Percentiles rank a stretch among this genome's conserved stretches.
Evolutionary conservation across 2,888 invertebrate species (phyloP).

Genomic region (Lasioglossum vierecki): DNA sequence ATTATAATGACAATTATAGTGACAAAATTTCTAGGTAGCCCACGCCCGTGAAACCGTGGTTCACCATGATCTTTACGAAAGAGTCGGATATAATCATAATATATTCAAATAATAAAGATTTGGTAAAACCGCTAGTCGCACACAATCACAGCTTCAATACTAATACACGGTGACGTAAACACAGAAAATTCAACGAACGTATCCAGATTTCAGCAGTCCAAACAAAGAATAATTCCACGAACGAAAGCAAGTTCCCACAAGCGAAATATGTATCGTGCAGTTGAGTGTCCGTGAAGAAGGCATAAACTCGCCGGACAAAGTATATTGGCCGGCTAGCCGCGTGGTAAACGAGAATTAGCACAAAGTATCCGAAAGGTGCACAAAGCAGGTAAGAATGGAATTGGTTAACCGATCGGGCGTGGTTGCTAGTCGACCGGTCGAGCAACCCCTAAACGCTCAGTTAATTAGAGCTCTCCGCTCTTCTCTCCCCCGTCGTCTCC

Average conservation of each 20-base stretch:
- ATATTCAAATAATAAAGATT: too few relatives aligned
- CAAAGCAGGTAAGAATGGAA: constrained; percentile 65
- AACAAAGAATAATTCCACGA: background rate
- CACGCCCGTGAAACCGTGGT: too few relatives aligned
- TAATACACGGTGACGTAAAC: too few relatives aligned
- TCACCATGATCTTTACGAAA: too few relatives aligned
- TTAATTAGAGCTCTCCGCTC: constrained; percentile 79
- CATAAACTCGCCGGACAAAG: background rate
- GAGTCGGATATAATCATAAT: too few relatives aligned
- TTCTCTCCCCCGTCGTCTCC: constrained; percentile 42
- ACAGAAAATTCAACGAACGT: too few relatives aligned
- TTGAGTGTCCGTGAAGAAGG: background rate
- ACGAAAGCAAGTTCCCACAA: too few relatives aligned
- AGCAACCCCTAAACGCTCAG: constrained; percentile 80
- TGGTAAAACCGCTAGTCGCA: too few relatives aligned
- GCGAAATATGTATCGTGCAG: background rate
- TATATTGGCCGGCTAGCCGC: constrained; percentile 1
- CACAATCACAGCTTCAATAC: too few relatives aligned
- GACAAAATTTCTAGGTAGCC: too few relatives aligned
- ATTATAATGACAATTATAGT: too few relatives aligned
- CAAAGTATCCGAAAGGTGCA: constrained; percentile 67
- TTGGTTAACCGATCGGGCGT: constrained; percentile 75
- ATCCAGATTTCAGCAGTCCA: background rate
- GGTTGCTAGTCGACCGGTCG: constrained; percentile 73
- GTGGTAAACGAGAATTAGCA: constrained; percentile 42